These are phyloP conservation scores for Danio kyathit DNA, from an alignment of 2,797 vertebrate genomes.

Conservation along the genomic window DNA sequence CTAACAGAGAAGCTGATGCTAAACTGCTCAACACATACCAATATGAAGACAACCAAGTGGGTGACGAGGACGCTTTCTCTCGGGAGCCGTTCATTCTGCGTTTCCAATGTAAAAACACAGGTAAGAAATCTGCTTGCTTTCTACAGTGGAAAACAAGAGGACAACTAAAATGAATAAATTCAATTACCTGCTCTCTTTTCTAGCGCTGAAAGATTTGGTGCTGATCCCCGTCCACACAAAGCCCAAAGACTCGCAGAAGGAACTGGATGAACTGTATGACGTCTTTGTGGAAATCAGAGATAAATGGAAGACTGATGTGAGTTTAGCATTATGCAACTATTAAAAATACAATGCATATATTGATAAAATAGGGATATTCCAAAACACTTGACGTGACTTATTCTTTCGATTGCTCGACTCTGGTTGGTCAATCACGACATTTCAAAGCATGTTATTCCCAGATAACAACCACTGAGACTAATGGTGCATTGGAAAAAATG, in stretches of 20 bases:
- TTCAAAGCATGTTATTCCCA: too few relatives aligned
- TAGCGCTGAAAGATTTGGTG: conserved; percentile 74
- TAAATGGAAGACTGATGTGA: conserved; percentile 77
- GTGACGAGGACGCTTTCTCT: conserved; percentile 74
- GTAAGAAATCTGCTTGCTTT: conserved; percentile 18
- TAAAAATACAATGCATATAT: background rate
- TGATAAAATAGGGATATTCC: background rate
- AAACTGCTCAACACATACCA: conserved; percentile 61
- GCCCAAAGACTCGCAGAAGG: conserved; percentile 68
- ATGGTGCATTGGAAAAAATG: too few relatives aligned
- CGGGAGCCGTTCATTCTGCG: conserved; percentile 76
- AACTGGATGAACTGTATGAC: conserved; percentile 77
- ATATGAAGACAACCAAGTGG: conserved; percentile 75
- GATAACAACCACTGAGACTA: too few relatives aligned
- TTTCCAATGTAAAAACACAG: conserved; percentile 59
- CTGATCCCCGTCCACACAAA: conserved; percentile 76
- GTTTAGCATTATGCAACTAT: conserved; percentile 21
- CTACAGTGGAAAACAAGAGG: too few relatives aligned
- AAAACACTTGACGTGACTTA: too few relatives aligned
- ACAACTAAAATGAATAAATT: too few relatives aligned
- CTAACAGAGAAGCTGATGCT: conserved; percentile 64
- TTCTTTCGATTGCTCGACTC: too few relatives aligned
- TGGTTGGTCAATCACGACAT: too few relatives aligned
- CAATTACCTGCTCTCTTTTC: background rate
- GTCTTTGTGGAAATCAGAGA: conserved; percentile 66